Evolutionary conservation across 2,888 invertebrate genomes (phyloP).

Genomic region (Drosophila longiperda): DNA sequence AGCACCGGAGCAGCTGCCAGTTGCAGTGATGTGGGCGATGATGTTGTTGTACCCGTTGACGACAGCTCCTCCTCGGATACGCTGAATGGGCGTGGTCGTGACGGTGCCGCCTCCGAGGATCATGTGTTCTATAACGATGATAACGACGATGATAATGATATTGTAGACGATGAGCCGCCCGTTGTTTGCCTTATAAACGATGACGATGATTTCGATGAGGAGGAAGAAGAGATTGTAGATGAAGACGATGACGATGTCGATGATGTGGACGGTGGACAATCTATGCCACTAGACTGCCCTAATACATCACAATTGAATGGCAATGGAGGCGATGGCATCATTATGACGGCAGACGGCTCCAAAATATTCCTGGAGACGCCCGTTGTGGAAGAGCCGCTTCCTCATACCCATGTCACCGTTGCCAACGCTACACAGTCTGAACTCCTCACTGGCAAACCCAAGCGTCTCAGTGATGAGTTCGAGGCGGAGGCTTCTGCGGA

Average conservation of each 20-base stretch:
- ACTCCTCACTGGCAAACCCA: conserved; percentile 77
- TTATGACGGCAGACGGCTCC: conserved; percentile 75
- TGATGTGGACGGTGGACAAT: conserved; percentile 36
- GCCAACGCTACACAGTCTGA: conserved; percentile 39
- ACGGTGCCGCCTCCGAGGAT: conserved; percentile 32
- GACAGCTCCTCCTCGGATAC: conserved; percentile 80
- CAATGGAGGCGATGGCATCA: conserved; percentile 59
- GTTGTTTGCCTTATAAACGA: conserved; percentile 81
- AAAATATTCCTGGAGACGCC: conserved; percentile 84
- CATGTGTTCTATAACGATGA: conserved; percentile 51
- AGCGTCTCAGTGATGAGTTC: conserved; percentile 85
- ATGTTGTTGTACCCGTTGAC: conserved; percentile 75
- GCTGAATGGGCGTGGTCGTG: conserved; percentile 59
- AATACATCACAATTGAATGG: conserved; percentile 66
- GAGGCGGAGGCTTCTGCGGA: conserved; percentile 58
- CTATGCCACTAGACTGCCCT: conserved; percentile 39
- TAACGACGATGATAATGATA: conserved; percentile 56
- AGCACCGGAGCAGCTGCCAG: conserved; percentile 51
- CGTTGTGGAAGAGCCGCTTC: conserved; percentile 82
- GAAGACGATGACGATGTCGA: conserved; percentile 43
- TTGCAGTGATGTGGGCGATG: conserved; percentile 50
- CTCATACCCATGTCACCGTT: conserved; percentile 53
- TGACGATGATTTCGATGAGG: conserved; percentile 76
- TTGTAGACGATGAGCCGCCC: conserved; percentile 64
- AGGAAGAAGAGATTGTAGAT: conserved; percentile 61